Evolutionary conservation across 2,888 invertebrate species (phyloP).

Genomic region (Mylabris sibirica): DNA sequence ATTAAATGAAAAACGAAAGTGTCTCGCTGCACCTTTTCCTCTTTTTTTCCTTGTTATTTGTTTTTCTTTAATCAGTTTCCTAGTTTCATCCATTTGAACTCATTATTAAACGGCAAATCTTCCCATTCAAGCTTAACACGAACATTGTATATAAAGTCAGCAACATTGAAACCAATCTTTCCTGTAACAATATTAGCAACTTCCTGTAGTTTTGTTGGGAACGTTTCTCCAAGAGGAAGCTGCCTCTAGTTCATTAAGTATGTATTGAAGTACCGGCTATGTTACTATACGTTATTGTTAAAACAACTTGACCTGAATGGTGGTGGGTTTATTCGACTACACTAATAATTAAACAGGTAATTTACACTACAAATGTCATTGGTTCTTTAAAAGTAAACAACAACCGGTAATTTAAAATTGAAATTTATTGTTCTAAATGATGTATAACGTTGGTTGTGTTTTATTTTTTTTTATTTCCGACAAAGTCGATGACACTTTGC

Average conservation of each 20-base stretch:
- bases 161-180: neutral
- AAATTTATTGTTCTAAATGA: neutral
- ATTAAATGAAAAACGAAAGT: neutral
- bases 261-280: constrained; percentile 1
- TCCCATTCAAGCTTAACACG: neutral
- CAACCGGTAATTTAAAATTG: neutral
- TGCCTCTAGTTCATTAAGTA: neutral
- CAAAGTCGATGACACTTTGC: neutral
- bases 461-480: neutral
- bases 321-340: neutral
- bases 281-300: neutral
- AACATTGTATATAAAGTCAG: neutral
- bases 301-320: constrained; percentile 1
- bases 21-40: neutral
- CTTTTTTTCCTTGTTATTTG: neutral
- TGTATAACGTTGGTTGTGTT: neutral
- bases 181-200: neutral
- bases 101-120: neutral
- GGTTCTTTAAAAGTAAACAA: neutral
- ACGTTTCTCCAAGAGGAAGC: neutral
- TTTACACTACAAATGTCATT: constrained; percentile 7
- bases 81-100: neutral
- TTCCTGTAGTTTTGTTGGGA: neutral
- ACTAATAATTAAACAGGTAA: constrained; percentile 4
- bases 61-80: neutral